A percentile compares a stretch with the other conserved stretches of the same genome.
Conservation (phyloP, 2,888 invertebrate genomes). For the Amitus sp. region DNA sequence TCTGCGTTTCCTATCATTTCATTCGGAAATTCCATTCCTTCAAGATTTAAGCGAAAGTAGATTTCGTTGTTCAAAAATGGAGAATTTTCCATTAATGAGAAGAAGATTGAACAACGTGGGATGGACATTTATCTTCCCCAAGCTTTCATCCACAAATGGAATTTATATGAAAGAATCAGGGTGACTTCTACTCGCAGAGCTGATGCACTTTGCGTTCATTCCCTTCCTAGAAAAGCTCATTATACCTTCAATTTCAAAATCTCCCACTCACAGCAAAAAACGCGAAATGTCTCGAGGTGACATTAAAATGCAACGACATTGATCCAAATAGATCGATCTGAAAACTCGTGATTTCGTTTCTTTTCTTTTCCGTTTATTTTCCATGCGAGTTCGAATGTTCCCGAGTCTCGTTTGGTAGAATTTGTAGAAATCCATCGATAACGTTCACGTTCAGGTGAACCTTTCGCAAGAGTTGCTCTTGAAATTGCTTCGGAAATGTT, state of each 20-base stretch:
- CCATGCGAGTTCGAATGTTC: background rate
- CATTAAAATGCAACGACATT: slow-evolving; percentile 3
- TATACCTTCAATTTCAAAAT: background rate
- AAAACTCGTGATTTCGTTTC: background rate
- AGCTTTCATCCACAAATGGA: slow-evolving; percentile 1
- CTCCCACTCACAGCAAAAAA: background rate
- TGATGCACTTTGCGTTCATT: slow-evolving; percentile 4
- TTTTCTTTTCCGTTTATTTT: background rate
- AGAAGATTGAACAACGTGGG: background rate
- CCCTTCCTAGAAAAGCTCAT: background rate
- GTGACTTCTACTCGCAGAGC: background rate
- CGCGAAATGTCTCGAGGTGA: background rate
- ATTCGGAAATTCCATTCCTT: too few species aligned
- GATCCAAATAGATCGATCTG: background rate
- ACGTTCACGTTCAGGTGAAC: too few species aligned
- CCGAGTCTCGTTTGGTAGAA: background rate
- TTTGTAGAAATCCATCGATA: background rate
- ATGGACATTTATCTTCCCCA: background rate
- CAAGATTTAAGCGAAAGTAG: background rate
- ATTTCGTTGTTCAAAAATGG: background rate
- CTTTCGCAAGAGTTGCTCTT: too few species aligned
- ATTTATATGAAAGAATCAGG: slow-evolving; percentile 9
- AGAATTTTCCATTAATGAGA: background rate
- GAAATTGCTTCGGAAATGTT: too few species aligned
- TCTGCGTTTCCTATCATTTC: too few species aligned